Percentiles rank a stretch among this genome's conserved stretches.
Conservation (phyloP, 2,113 vertebrate species). For the Corythoichthys intestinalis region DNA sequence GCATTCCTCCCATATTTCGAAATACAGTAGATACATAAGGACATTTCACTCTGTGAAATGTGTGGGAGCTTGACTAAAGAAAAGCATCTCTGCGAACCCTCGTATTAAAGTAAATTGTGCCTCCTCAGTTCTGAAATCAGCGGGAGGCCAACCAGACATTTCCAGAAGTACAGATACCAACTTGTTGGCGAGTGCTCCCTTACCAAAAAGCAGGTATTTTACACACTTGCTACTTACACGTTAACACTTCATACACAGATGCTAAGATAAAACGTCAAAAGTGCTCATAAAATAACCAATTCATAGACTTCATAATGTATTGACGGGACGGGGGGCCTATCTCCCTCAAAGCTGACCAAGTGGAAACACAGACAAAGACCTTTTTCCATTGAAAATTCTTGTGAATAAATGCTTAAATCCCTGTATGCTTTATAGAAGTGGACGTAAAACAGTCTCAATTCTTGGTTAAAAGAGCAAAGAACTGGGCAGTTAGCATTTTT, state of each 20-base stretch:
- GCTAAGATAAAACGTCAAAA: not conserved
- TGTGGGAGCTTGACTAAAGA: not conserved
- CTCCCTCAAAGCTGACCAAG: too few relatives aligned
- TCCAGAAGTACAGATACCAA: conserved; percentile 47
- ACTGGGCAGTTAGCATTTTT: too few relatives aligned
- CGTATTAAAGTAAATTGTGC: conserved; percentile 38
- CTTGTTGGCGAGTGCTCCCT: conserved; percentile 46
- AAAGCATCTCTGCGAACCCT: conserved; percentile 13
- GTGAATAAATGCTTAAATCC: too few relatives aligned
- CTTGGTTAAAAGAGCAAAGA: too few relatives aligned
- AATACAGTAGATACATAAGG: too few relatives aligned
- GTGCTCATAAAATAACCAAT: not conserved
- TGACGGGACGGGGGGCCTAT: too few relatives aligned
- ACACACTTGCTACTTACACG: conserved; percentile 4
- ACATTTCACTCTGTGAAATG: not conserved
- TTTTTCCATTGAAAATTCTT: too few relatives aligned
- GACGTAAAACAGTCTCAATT: too few relatives aligned
- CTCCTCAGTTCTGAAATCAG: conserved; percentile 57
- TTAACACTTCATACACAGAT: not conserved
- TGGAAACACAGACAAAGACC: too few relatives aligned
- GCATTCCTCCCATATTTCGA: too few relatives aligned
- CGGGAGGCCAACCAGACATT: conserved; percentile 41
- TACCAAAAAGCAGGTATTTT: conserved; percentile 31
- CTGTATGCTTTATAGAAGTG: too few relatives aligned
- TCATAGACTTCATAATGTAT: not conserved